Evolutionary conservation across 2,113 vertebrate genomes (phyloP).

Genomic region (Heptranchias perlo): DNA sequence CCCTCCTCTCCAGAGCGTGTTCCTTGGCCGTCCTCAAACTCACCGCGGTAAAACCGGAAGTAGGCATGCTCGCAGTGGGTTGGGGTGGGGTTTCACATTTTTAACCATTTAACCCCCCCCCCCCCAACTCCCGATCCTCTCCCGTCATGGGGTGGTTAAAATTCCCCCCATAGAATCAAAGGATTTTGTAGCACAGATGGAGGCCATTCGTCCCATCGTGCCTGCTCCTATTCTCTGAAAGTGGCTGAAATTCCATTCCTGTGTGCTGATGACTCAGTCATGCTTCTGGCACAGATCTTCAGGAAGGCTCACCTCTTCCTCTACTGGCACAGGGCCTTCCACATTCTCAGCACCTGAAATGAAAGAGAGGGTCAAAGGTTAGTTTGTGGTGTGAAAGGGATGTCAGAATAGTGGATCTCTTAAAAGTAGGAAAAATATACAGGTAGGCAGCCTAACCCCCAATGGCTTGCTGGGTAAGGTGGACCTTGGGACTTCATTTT

Average conservation of each 20-base stretch:
- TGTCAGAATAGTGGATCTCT: background rate
- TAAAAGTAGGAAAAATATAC: background rate
- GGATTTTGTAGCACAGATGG: background rate
- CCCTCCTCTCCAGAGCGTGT: too few relatives aligned
- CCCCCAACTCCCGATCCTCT: too few relatives aligned
- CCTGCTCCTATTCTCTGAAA: background rate
- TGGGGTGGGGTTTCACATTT: too few relatives aligned
- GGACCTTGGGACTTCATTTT: background rate
- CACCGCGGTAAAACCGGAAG: too few relatives aligned
- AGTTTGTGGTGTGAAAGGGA: background rate
- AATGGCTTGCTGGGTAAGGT: background rate
- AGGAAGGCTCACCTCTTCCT: background rate
- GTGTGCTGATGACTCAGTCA: background rate
- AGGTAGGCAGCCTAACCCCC: background rate
- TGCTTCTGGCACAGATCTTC: background rate
- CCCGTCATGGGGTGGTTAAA: too few relatives aligned
- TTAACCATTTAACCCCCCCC: too few relatives aligned
- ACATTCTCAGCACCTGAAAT: background rate
- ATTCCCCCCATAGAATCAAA: too few relatives aligned
- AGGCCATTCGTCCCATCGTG: background rate
- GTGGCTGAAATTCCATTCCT: background rate
- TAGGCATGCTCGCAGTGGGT: too few relatives aligned
- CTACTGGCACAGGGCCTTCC: background rate
- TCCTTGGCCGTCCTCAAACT: too few relatives aligned
- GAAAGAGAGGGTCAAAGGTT: background rate